Base-by-base conservation (phyloP, 2,797 vertebrate genomes). In the Crocidura indochinensis region DNA sequence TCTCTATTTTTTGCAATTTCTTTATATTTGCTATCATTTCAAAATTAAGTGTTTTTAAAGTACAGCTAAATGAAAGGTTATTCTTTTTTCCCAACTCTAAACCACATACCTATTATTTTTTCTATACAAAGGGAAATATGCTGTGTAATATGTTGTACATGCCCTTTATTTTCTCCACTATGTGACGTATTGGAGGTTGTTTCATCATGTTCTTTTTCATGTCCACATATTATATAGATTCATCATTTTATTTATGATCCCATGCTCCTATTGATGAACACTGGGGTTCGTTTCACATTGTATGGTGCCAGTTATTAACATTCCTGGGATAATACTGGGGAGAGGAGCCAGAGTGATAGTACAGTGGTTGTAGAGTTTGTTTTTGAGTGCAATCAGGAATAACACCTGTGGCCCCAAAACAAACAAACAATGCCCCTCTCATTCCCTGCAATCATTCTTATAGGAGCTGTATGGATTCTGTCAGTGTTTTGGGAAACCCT, bases 11-110 rank as follows among this genome's bases (percentile, higher is more conserved):
- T 83, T 77, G 29, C 46, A 77, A 62, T 73, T 82, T 77, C 72
- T 77, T 53, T 2, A 77, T 53, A 88, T 53, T 83, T 53, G 69
- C 11, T 88, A 75, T 60, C 87, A 69, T 49, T 87, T 87, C 14
- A 26, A 87, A 69, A 75, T 44, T 24, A 72, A 91, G 65, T 83
- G 60, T 75, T 84, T 31, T 53, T 14, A 38, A 79, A 84, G 44
- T 75, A 12, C 51, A 53, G 51, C 84, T 65, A 67, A 80, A 80
- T 49, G 44, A 84, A 83, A 85, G 62, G 62, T 38, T 38, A 38
- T 77, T 76, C 65, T 64, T 31, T 80, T 29, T 64, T 46, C 47
- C 11, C 71, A 75, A 81, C 81, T 20, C 27, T 31, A 60, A 46
- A 69, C 26, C 65, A 53, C 22, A 75, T 85, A 4, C 80, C 71